phyloP scores from a whole-genome alignment of 2,888 invertebrate genomes.

The Hypolimnas misippus region DNA sequence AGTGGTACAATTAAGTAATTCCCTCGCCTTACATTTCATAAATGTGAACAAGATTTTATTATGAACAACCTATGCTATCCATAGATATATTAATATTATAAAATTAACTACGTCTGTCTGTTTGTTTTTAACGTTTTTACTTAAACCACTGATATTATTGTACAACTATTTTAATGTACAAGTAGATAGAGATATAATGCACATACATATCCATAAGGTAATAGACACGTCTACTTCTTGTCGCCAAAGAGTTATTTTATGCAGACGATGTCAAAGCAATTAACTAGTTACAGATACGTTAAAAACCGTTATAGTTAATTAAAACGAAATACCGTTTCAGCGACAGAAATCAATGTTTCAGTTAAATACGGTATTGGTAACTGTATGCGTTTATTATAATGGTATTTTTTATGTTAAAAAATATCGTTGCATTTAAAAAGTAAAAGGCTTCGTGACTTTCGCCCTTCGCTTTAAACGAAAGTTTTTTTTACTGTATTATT shows the following conservation, averaged over 20 bases:
- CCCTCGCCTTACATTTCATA: conserved; percentile 11
- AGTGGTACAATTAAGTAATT: conserved; percentile 26
- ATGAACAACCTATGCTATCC: not conserved
- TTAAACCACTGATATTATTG: no score
- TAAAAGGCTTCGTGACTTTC: conserved; percentile 1
- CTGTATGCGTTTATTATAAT: not conserved
- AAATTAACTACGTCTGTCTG: no score
- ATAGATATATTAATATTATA: no score
- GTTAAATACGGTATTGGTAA: conserved; percentile 10
- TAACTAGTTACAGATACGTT: conserved; percentile 1
- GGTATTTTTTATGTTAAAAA: not conserved
- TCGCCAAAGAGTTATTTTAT: no score
- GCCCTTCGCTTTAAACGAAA: not conserved
- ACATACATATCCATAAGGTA: no score
- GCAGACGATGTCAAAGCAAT: no score
- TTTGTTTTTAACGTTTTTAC: no score
- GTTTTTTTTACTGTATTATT: no score
- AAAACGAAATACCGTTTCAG: conserved; percentile 9
- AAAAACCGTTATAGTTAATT: conserved; percentile 1
- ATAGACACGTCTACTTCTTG: no score
- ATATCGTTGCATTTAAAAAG: not conserved
- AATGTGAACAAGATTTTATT: not conserved
- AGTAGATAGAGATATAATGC: no score
- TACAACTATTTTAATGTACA: no score
- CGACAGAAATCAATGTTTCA: conserved; percentile 14